These are phyloP conservation scores for Alaudala cheleensis DNA, from an alignment of 2,113 vertebrate genomes.

Conservation along the genomic window DNA sequence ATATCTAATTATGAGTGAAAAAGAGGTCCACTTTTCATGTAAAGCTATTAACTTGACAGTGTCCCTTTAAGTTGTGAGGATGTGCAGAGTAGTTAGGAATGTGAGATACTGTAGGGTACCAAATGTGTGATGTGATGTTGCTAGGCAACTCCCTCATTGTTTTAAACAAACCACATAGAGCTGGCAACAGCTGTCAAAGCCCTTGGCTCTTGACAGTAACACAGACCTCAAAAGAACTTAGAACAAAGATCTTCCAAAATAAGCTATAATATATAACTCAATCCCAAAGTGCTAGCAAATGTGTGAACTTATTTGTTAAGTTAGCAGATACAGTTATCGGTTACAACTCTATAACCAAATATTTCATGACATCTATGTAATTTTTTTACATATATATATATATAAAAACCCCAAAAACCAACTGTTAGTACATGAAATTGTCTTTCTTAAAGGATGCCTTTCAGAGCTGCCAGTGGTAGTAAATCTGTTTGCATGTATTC, in stretches of 20 bases:
- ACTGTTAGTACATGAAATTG: not conserved
- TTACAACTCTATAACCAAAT: constrained; percentile 32
- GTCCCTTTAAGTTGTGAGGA: constrained; percentile 53
- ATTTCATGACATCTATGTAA: constrained; percentile 16
- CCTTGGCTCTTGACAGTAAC: constrained; percentile 69
- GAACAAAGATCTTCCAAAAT: constrained; percentile 69
- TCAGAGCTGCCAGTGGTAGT: not conserved
- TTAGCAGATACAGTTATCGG: constrained; percentile 30
- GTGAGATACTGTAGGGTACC: constrained; percentile 69
- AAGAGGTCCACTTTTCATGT: not conserved
- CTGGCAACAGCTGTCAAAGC: constrained; percentile 74
- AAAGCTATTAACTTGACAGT: constrained; percentile 2
- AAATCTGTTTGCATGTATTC: not conserved
- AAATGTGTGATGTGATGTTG: constrained; percentile 73
- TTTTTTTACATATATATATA: not conserved
- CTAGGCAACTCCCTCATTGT: constrained; percentile 75
- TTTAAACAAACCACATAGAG: constrained; percentile 72
- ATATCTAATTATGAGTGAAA: not conserved
- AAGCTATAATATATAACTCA: constrained; percentile 42
- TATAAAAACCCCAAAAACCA: not conserved
- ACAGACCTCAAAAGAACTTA: constrained; percentile 65
- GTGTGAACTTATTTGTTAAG: constrained; percentile 41
- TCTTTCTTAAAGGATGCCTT: not conserved
- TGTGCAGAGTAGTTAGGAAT: constrained; percentile 68
- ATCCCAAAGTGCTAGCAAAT: constrained; percentile 25